Percentiles rank a stretch among this genome's conserved stretches.
These are phyloP conservation scores for Megamerina dolium DNA, from an alignment of 2,888 invertebrate species.

Conservation along the genomic window DNA sequence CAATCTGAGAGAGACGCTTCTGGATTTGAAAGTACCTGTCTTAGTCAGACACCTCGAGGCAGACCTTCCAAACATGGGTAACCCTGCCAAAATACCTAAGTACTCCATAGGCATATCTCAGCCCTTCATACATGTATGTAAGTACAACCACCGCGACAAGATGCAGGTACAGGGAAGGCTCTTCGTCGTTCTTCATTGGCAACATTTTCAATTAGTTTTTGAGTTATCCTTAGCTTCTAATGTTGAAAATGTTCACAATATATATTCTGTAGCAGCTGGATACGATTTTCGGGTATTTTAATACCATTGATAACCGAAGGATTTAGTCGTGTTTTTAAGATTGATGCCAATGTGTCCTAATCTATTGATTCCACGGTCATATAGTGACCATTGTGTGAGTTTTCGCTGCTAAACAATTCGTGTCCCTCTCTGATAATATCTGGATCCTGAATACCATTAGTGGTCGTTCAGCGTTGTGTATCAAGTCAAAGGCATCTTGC, in stretches of 20 bases:
- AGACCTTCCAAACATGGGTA: too few species aligned
- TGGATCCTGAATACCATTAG: conserved; percentile 23
- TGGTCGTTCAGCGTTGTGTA: too few species aligned
- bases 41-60: too few species aligned
- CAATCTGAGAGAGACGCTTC: too few species aligned
- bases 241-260: conserved; percentile 5
- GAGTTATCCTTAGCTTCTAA: conserved; percentile 8
- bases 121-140: too few species aligned
- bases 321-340: conserved; percentile 3
- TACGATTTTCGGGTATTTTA: conserved; percentile 6
- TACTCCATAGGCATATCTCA: too few species aligned
- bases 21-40: too few species aligned
- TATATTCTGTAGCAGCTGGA: conserved; percentile 1
- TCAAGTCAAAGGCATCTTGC: conserved; percentile 17
- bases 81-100: too few species aligned
- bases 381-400: conserved; percentile 3
- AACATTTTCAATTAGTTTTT: conserved; percentile 3
- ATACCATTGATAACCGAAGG: too few species aligned
- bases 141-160: too few species aligned
- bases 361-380: conserved; percentile 5
- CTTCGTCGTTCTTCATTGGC: too few species aligned
- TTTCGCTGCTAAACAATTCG: background rate
- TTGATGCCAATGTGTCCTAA: background rate
- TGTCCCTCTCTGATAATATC: conserved; percentile 13
- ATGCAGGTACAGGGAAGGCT: too few species aligned